Percentiles rank a stretch among this genome's conserved stretches.
Evolutionary conservation across 2,113 vertebrate species (phyloP).

Genomic region (Pangasianodon hypophthalmus): DNA sequence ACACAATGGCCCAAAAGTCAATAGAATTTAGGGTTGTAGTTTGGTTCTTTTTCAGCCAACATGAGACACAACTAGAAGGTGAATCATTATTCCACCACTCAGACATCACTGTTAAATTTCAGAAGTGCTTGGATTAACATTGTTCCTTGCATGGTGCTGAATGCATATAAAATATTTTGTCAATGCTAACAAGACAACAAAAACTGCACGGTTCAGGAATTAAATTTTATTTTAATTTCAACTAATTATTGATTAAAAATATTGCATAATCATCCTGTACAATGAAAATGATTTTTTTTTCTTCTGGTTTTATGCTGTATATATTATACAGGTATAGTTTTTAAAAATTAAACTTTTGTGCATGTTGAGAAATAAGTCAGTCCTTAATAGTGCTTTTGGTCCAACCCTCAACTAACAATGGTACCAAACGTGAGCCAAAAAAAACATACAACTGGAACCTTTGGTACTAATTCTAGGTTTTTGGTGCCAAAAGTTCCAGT

Average conservation of each 20-base stretch:
- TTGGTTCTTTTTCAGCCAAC: background rate
- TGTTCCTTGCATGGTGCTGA: background rate
- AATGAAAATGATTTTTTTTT: background rate
- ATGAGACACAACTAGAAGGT: background rate
- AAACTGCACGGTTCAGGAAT: too few species aligned
- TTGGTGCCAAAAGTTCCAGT: background rate
- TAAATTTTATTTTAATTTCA: background rate
- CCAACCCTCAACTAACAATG: too few species aligned
- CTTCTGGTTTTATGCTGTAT: too few species aligned
- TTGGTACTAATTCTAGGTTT: background rate
- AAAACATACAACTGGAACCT: background rate
- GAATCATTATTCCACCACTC: background rate
- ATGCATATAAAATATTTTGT: background rate
- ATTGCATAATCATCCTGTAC: background rate
- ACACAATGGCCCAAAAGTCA: background rate
- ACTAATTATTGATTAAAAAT: background rate
- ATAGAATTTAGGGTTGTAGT: background rate
- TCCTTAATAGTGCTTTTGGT: too few species aligned
- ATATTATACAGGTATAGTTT: too few species aligned
- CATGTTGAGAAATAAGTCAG: too few species aligned
- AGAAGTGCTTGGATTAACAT: background rate
- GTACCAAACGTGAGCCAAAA: too few species aligned
- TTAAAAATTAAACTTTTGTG: too few species aligned
- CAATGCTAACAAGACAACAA: too few species aligned
- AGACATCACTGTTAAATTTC: too few species aligned